phyloP scores from a whole-genome alignment of 2,797 vertebrate genomes.

The Myripristis jacobus region DNA sequence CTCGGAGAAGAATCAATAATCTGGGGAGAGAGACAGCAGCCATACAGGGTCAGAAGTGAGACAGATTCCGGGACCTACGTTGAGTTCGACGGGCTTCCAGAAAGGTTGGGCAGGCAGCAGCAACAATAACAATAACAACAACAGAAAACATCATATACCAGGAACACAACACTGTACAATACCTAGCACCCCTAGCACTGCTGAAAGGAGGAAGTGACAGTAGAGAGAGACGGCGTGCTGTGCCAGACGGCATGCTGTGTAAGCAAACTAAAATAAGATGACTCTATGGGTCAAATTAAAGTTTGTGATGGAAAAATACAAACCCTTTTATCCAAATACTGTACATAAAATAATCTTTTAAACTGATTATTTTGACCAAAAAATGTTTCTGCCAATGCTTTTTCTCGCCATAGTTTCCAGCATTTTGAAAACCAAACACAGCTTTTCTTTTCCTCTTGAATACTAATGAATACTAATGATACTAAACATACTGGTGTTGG shows the following conservation, averaged over 20 bases:
- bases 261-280: slow-evolving; percentile 15
- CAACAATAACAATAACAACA: slow-evolving; percentile 75
- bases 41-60: slow-evolving; percentile 73
- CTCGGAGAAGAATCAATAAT: slow-evolving; percentile 54
- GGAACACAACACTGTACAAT: slow-evolving; percentile 66
- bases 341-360: slow-evolving; percentile 72
- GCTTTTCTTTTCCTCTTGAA: background rate
- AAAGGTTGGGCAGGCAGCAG: slow-evolving; percentile 78
- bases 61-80: slow-evolving; percentile 83
- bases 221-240: slow-evolving; percentile 32
- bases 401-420: slow-evolving; percentile 67
- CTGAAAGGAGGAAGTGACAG: slow-evolving; percentile 32
- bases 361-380: slow-evolving; percentile 64
- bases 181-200: slow-evolving; percentile 56
- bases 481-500: slow-evolving; percentile 14
- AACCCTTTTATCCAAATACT: slow-evolving; percentile 81
- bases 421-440: background rate
- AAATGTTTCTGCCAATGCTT: slow-evolving; percentile 71
- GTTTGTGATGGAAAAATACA: slow-evolving; percentile 71
- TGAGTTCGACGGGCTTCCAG: slow-evolving; percentile 86
- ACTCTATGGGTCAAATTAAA: slow-evolving; percentile 15
- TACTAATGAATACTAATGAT: background rate
- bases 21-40: slow-evolving; percentile 53
- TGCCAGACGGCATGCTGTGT: slow-evolving; percentile 40
- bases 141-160: slow-evolving; percentile 85